phyloP scores from a whole-genome alignment of 2,113 vertebrate genomes.

The Athene noctua region DNA sequence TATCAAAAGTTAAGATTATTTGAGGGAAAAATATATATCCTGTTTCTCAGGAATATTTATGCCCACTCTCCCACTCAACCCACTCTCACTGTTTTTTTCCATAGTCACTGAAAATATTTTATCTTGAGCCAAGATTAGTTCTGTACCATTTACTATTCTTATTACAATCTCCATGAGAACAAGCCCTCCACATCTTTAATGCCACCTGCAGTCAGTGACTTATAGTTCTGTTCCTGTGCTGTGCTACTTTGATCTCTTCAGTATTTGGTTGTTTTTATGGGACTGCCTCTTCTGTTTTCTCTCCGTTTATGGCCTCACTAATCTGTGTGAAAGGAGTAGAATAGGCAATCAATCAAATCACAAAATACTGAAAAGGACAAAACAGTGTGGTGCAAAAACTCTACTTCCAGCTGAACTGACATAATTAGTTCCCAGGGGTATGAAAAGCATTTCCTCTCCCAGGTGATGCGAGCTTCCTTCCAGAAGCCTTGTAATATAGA shows the following conservation, averaged over 20 bases:
- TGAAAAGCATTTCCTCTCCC: neutral
- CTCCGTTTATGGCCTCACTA: neutral
- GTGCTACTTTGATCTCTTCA: slow-evolving; percentile 22
- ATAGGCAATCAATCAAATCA: neutral
- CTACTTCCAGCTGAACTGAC: neutral
- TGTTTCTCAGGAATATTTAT: neutral
- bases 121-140: neutral
- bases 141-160: slow-evolving; percentile 23
- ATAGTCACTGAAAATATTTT: neutral
- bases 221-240: slow-evolving; percentile 10
- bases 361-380: slow-evolving; percentile 24
- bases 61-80: neutral
- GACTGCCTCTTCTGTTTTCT: slow-evolving; percentile 40
- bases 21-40: neutral
- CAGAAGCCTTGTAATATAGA: neutral
- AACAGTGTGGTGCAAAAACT: neutral
- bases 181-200: slow-evolving; percentile 9
- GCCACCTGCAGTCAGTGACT: slow-evolving; percentile 32
- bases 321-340: neutral
- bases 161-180: slow-evolving; percentile 4
- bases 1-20: neutral
- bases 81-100: neutral
- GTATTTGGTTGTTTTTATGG: slow-evolving; percentile 17
- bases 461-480: neutral
- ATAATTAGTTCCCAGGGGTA: slow-evolving; percentile 27